These are phyloP conservation scores for Spicauda simplicius DNA, from an alignment of 2,888 invertebrate genomes.

Conservation along the genomic window DNA sequence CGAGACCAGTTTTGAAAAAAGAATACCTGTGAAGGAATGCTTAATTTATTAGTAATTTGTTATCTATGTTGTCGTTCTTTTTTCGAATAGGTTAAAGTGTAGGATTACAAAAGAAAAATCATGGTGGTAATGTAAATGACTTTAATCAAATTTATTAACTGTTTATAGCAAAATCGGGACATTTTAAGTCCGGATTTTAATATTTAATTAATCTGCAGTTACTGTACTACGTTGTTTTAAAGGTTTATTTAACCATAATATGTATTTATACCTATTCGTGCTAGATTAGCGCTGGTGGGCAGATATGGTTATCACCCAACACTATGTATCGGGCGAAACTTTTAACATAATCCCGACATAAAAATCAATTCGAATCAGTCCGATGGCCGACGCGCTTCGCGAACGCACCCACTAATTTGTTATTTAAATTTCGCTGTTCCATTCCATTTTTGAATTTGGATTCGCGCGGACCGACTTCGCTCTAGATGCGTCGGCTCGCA, in stretches of 20 bases:
- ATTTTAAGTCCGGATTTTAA: not conserved
- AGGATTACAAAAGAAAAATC: constrained; percentile 3
- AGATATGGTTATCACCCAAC: constrained; percentile 3
- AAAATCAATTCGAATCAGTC: constrained; percentile 70
- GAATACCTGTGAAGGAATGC: constrained; percentile 6
- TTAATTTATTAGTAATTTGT: constrained; percentile 22
- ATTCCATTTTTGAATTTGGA: constrained; percentile 74
- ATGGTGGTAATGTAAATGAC: not conserved
- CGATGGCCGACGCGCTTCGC: constrained; percentile 68
- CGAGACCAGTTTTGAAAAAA: constrained; percentile 22
- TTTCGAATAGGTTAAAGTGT: constrained; percentile 1
- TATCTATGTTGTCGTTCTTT: constrained; percentile 8
- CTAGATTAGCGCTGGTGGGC: not conserved
- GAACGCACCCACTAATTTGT: constrained; percentile 76
- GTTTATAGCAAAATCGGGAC: no score
- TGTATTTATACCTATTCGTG: not conserved
- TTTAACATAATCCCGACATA: constrained; percentile 48
- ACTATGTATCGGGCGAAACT: constrained; percentile 20
- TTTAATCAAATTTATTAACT: not conserved
- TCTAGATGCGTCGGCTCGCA: constrained; percentile 61
- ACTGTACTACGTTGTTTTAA: not conserved
- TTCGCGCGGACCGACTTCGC: constrained; percentile 57
- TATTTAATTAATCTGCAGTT: not conserved
- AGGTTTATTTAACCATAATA: not conserved
- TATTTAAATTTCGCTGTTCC: constrained; percentile 75